Conservation (phyloP, 2,888 invertebrate genomes). For the Cosmorhoe ocellata region DNA sequence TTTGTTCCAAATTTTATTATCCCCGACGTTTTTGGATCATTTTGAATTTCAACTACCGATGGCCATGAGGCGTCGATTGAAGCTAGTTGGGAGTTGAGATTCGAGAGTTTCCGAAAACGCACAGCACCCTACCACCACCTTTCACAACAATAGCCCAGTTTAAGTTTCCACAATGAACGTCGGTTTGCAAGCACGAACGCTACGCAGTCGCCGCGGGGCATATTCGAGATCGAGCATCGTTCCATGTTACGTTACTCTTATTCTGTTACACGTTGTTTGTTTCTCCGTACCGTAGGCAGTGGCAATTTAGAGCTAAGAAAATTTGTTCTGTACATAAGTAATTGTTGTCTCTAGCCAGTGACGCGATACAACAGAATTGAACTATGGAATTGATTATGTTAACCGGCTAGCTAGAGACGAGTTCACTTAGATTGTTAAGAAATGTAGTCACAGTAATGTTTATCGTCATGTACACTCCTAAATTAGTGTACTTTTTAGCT, state of each 20-base stretch:
- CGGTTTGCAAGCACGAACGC: conserved; percentile 57
- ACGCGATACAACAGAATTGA: conserved; percentile 44
- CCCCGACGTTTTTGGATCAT: conserved; percentile 38
- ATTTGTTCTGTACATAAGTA: conserved; percentile 36
- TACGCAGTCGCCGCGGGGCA: conserved; percentile 80
- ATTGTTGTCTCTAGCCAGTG: conserved; percentile 25
- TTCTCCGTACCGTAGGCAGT: conserved; percentile 59
- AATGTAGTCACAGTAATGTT: conserved; percentile 32
- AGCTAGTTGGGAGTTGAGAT: conserved; percentile 22
- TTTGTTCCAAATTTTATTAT: conserved; percentile 63
- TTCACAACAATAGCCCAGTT: conserved; percentile 73
- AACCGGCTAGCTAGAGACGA: conserved; percentile 29
- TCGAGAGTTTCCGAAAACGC: conserved; percentile 29
- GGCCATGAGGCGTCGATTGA: not conserved
- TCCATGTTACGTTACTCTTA: conserved; percentile 74
- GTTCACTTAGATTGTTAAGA: conserved; percentile 28
- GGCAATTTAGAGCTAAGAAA: conserved; percentile 65
- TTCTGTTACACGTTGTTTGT: conserved; percentile 78
- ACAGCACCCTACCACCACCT: conserved; percentile 47
- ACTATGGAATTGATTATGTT: conserved; percentile 59
- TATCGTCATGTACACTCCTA: conserved; percentile 25
- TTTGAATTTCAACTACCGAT: conserved; percentile 17
- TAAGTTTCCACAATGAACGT: conserved; percentile 67
- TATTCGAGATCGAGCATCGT: conserved; percentile 73
- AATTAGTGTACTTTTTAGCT: conserved; percentile 50